phyloP scores from a whole-genome alignment of 2,888 invertebrate species.

The Brachyptera risi region DNA sequence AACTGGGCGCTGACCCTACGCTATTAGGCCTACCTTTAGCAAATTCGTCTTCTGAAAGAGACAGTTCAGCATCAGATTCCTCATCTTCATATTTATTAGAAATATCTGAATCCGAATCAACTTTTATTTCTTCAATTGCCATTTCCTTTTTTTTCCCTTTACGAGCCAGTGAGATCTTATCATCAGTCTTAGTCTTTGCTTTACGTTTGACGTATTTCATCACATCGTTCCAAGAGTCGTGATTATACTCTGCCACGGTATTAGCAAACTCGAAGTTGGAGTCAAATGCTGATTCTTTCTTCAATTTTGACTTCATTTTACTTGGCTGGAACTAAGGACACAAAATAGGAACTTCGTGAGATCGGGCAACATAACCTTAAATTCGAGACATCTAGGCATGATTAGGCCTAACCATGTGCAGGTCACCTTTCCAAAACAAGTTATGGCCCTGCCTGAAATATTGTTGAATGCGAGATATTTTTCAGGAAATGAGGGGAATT shows the following conservation, averaged over 20 bases:
- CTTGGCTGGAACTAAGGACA: constrained; percentile 73
- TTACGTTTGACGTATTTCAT: constrained; percentile 76
- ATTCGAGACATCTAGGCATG: not conserved
- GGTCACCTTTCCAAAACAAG: not conserved
- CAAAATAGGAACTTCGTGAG: constrained; percentile 12
- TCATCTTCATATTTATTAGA: constrained; percentile 38
- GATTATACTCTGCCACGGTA: constrained; percentile 72
- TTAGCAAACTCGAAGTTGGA: constrained; percentile 77
- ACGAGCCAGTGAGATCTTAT: constrained; percentile 67
- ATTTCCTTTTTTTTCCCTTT: constrained; percentile 50
- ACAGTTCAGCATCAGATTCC: constrained; percentile 54
- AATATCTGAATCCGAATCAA: constrained; percentile 39
- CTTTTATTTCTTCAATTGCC: constrained; percentile 33
- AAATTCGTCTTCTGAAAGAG: constrained; percentile 74
- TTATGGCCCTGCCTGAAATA: too few species aligned
- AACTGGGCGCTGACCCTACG: too few species aligned
- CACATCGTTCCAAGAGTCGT: constrained; percentile 76
- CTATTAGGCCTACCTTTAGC: constrained; percentile 53
- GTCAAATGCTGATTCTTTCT: constrained; percentile 70
- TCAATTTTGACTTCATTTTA: constrained; percentile 65
- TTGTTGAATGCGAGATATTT: too few species aligned
- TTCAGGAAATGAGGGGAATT: too few species aligned
- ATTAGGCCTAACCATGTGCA: not conserved
- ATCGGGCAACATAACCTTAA: not conserved
- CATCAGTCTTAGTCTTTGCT: constrained; percentile 75